Evolutionary conservation across 2,113 vertebrate species (phyloP).

Genomic region (Syngnathus floridae): DNA sequence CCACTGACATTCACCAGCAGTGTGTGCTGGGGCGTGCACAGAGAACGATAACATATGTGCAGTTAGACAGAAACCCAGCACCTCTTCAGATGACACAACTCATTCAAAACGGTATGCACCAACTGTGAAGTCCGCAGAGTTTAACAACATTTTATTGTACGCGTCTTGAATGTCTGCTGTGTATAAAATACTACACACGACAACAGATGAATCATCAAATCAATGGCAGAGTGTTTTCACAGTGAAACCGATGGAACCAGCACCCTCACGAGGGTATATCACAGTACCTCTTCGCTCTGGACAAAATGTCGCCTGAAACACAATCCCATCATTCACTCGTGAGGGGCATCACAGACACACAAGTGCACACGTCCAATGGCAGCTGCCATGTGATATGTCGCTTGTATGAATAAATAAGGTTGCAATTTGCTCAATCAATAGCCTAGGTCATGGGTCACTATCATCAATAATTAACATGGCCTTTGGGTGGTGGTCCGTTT

Average conservation of each 20-base stretch:
- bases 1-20: slow-evolving; percentile 41
- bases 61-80: slow-evolving; percentile 23
- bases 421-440: slow-evolving; percentile 59
- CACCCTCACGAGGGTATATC: slow-evolving; percentile 18
- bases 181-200: background rate
- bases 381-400: slow-evolving; percentile 38
- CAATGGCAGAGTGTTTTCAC: slow-evolving; percentile 25
- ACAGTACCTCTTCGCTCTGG: slow-evolving; percentile 2
- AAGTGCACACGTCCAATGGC: slow-evolving; percentile 7
- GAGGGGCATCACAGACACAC: slow-evolving; percentile 6
- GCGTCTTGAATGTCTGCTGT: too few species aligned
- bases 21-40: slow-evolving; percentile 13
- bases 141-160: background rate
- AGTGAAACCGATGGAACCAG: slow-evolving; percentile 17
- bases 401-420: slow-evolving; percentile 45
- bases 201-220: slow-evolving; percentile 30
- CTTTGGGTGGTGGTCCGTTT: background rate
- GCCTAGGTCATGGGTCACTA: slow-evolving; percentile 43
- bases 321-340: slow-evolving; percentile 27
- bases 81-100: slow-evolving; percentile 22
- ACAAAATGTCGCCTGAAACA: slow-evolving; percentile 24
- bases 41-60: slow-evolving; percentile 14
- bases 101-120: background rate
- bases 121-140: background rate
- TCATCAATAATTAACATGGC: slow-evolving; percentile 55